Base-by-base conservation (phyloP, 2,797 vertebrate species). In the Microchirus variegatus region DNA sequence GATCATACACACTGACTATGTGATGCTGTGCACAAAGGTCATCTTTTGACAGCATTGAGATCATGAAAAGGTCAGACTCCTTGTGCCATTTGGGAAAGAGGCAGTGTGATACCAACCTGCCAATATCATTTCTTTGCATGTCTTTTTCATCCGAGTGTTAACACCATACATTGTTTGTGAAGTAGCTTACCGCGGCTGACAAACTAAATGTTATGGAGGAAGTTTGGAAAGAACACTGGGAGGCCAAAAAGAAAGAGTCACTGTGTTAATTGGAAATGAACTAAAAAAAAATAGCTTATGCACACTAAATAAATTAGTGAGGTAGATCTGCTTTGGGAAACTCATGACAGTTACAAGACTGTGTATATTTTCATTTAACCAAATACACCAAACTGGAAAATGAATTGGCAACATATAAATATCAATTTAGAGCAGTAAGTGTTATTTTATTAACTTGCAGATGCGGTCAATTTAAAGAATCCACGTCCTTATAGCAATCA, bases 51-150 rank as follows among this genome's bases (percentile, higher is more conserved):
- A 89, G 84, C 50, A 10, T 22, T 41, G 67, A 83, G 82, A 87
- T 86, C 77, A 75, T 45, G 70, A 75, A 90, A 91, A 92, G 91
- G 91, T 89, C 89, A 89, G 73, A 83, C 55, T 81, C 59, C 59
- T 77, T 41, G 68, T 89, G 86, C 88, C 89, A 90, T 91, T 91
- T 91, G 70, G 83, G 80, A 81, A 86, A 88, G 87, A 87, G 82
- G 81, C 86, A 55, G 74, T 57, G 69, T 81, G 86, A 88, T 82
- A 78, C 78, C 66, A 48, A 82, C 42, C 80, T 91, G 83, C 82
- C 89, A 86, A 91, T 90, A 90, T 69, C 55, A 82, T 84, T 87
- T 78, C 77, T 22, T 22, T 81, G 63, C 77, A 56, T 58, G 67
- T 84, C 80, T 80, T 87, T 85, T 88, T 87, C 78, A 83, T 70